Base-by-base conservation (phyloP, 1,140 invertebrate species). In the Holcopasites calliopsidis region DNA sequence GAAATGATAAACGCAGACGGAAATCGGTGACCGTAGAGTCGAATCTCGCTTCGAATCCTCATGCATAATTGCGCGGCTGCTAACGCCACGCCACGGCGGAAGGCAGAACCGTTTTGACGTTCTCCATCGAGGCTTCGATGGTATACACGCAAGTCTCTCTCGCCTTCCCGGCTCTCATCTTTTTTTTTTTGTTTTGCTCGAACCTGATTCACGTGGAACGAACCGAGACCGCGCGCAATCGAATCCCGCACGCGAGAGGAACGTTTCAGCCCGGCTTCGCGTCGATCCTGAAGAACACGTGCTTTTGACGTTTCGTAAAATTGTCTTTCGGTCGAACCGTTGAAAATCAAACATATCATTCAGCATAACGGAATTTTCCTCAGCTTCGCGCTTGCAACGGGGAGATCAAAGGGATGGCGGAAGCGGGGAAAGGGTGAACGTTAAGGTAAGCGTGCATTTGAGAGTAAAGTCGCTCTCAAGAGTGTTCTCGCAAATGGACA, bases 61-160 rank as follows among this genome's bases (percentile, higher is more conserved):
- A 21, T 49, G 57, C 61, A 64, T 71, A 68, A 83, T 69, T 70
- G 66, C 70, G 82, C 68, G 82, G 81, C 80, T 75, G 72, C 50
- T 88, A 90, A 82, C 88, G 89, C 90, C 90, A 86, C 86, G 88
- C 81, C 66, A 85, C 89, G 90, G 87, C 80, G 64, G 81, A 84
- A 68, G 74, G 47, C 33, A 68, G 85, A 91, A 91, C 88, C 86
- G 78, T 89, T 88, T 86, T 86, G 82, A 88, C 82, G 81, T 82
- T 69, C 60, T 58, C 74, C 62, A 49, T 83, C 65, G 23, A 76
- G 74, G 82, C 88, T 90, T 89, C 62, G 90, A 89, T 91, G 90
- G 90, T 91, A 91, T 88, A 91, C 77, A 79, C 77, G 35, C 61
- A 79, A 13, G 6, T 47, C 44, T 47, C 44, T 47, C 11, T 47